Percentiles rank a stretch among this genome's conserved stretches.
Evolutionary conservation across 2,888 invertebrate genomes (phyloP).

Genomic region (Lochmaea capreae): DNA sequence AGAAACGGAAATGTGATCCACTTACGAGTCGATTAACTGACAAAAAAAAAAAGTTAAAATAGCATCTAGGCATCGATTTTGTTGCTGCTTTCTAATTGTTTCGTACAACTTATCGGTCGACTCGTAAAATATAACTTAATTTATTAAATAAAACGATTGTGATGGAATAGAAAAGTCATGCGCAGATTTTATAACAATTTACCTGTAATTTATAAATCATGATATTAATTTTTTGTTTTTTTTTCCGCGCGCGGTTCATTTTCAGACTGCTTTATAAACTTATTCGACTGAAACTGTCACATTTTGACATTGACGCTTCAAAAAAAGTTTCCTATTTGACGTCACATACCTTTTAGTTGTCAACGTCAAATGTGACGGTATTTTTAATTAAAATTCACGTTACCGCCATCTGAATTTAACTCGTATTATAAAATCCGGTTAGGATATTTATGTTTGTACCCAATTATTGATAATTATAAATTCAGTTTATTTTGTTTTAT

Average conservation of each 20-base stretch:
- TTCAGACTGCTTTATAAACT: slow-evolving; percentile 23
- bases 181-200: slow-evolving; percentile 53
- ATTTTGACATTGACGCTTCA: neutral
- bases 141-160: slow-evolving; percentile 33
- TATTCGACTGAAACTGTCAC: neutral
- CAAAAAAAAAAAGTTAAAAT: neutral
- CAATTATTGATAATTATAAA: slow-evolving; percentile 21
- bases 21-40: slow-evolving; percentile 19
- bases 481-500: slow-evolving; percentile 13
- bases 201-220: slow-evolving; percentile 46
- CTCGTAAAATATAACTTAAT: slow-evolving; percentile 36
- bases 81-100: neutral
- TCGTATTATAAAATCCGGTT: too few relatives aligned
- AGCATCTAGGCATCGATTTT: too few relatives aligned
- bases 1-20: slow-evolving; percentile 38
- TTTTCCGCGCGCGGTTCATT: neutral
- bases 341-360: too few relatives aligned
- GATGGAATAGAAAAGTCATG: slow-evolving; percentile 50
- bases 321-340: neutral
- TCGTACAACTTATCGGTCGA: neutral
- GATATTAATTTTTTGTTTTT: slow-evolving; percentile 42
- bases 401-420: too few relatives aligned
- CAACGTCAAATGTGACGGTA: too few relatives aligned
- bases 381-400: too few relatives aligned
- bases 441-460: too few relatives aligned